Base-by-base conservation (phyloP, 2,113 vertebrate species). In the Pandion haliaetus region DNA sequence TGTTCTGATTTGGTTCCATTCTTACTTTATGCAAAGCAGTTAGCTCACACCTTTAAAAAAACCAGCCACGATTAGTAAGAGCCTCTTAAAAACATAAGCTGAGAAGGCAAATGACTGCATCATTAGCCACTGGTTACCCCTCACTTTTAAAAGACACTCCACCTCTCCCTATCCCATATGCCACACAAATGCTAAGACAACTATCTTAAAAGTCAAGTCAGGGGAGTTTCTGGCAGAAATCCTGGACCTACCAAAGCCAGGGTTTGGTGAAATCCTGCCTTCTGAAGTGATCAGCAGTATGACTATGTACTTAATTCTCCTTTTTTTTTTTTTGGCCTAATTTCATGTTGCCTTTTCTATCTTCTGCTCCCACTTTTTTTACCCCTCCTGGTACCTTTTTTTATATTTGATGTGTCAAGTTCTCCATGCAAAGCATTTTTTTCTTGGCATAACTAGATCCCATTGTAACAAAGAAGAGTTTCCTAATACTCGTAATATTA, bases 281-380 rank as follows among this genome's bases (percentile, higher is more conserved):
- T 93, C n/a, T 76, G 19, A 78, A 82, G 26, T 17, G 17, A 71
- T 67, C 34, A 82, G 6, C 26, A 59, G 16, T 25, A 83, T 59
- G 20, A 62, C 29, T 74, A 11, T 24, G 4, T 69, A 44, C 10
- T 71, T 84, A 20, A 23, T 32, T 81, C 0, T 26, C 2, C 38
- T 11, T 12, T 26, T 16, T 3, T 5, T 8, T 20, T 40, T 49
- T 57, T 28, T 10, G 0, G 1, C 2, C 63, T 73, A n/a, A 63
- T 59, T 69, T 93, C 6, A 29, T 58, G 21, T 36, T 96, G 17
- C 16, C 5, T 9, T 88, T 92, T 93, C 32, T 55, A 6, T 71
- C 38, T 78, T 86, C 71, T 96, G 32, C 20, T 58, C 9, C 54
- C 20, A 13, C n/a, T 23, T 70, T 62, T 87, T 90, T 80, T 38